Evolutionary conservation across 1,140 invertebrate species (phyloP).

Genomic region (Drosophila erecta): DNA sequence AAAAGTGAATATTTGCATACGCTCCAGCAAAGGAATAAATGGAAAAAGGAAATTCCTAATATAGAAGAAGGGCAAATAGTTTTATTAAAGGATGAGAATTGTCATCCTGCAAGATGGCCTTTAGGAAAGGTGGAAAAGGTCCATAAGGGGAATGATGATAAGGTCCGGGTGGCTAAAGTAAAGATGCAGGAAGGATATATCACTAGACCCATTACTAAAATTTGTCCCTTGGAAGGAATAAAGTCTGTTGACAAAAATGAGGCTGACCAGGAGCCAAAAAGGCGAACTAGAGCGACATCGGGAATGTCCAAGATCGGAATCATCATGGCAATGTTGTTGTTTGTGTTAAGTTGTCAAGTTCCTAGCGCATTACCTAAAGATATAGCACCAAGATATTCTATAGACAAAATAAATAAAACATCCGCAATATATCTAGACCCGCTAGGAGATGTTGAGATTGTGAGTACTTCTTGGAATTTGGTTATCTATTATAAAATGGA

Average conservation of each 20-base stretch:
- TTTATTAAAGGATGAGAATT: not conserved
- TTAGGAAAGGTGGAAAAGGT: not conserved
- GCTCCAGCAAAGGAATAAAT: not conserved
- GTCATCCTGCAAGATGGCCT: not conserved
- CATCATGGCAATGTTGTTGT: not conserved
- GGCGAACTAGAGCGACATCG: not conserved
- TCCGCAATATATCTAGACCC: slow-evolving; percentile 9
- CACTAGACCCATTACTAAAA: not conserved
- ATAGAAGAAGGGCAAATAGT: not conserved
- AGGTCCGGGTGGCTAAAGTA: not conserved
- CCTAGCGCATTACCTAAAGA: not conserved
- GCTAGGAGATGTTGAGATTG: slow-evolving; percentile 13
- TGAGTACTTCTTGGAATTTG: slow-evolving; percentile 5
- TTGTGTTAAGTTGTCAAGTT: not conserved
- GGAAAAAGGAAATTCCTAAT: not conserved
- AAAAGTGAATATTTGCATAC: not conserved
- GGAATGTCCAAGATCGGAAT: not conserved
- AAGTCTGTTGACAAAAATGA: not conserved
- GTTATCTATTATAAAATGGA: slow-evolving; percentile 1
- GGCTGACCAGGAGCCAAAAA: not conserved
- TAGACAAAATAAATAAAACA: too few relatives aligned
- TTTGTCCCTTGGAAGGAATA: not conserved
- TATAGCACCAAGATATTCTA: not conserved
- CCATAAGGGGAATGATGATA: too few relatives aligned
- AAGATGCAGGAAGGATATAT: not conserved